Base-by-base conservation (phyloP, 1,140 invertebrate genomes). In the Doryteuthis pealeii region DNA sequence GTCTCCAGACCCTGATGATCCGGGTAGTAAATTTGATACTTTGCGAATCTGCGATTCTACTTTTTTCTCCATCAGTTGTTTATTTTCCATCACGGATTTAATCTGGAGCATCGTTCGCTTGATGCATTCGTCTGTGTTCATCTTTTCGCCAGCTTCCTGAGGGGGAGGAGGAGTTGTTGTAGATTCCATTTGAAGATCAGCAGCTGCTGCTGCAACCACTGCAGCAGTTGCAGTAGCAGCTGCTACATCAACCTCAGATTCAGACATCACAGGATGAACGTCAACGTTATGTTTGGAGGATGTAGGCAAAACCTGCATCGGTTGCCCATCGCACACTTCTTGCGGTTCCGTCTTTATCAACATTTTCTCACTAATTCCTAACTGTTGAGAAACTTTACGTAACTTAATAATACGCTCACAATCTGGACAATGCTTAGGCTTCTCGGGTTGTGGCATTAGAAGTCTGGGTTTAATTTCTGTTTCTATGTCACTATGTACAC, bases 391-490 rank as follows among this genome's bases (percentile, higher is more conserved):
- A 28, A 62, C 54, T 62, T 62, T 62, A 22, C 54, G 54, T 22
- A 62, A 62, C 18, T 62, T 62, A 28, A 62, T 62, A 28, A 62
- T 62, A 62, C 54, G 54, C 26, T 62, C 54, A 22, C 54, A 62
- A 62, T 62, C 54, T n/a, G 54, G 54, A 62, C 54, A 62, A 62
- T 62, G 54, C 26, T 62, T 62, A 15, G 54, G 54, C 18, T 62
- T 62, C 26, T 62, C 54, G 1, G 54, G 12, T 28, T 12, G 54
- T 22, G 18, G 10, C 54, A 62, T n/a, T 8, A 6, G 18, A n/a
- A 28, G 22, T 62, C 0, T 62, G 6, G 54, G 1, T n/a, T 22
- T n/a, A 62, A 28, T 5, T 62, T 22, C 54, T 5, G 6, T 28
- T 62, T 62, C 18, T 40, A 40, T 40, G 4, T 40, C 35, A 40